Base-by-base conservation (phyloP, 2,888 invertebrate genomes). In the Hydriomena furcata region DNA sequence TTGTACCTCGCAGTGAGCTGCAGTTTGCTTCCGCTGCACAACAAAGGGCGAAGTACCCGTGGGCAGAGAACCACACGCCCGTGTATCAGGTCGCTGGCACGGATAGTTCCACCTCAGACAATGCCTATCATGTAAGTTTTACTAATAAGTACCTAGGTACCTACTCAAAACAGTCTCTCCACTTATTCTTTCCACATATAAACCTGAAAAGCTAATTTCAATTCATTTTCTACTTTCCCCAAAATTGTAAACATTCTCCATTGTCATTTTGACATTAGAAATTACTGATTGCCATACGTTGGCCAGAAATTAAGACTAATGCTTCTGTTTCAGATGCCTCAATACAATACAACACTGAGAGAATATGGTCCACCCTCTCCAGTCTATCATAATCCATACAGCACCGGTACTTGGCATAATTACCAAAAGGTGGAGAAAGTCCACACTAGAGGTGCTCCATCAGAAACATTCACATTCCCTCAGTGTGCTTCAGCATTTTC, bases 41-140 rank as follows among this genome's bases (percentile, higher is more conserved):
- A 76, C 87, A 90, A 75, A 81, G 91, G 61, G 76, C 81, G 1
- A 90, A 91, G 68, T 91, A 76, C 61, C 91, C 91, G 34, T 91
- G 91, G 91, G 76, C 79, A 32, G 91, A 89, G 37, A 84, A 87
- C 58, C 84, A 80, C 54, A 61, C 81, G 2, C 80, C 84, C 11
- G 74, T 83, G 6, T 87, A 86, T 58, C 89, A 88, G 58, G 79
- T 83, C 24, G 70, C 87, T 25, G 88, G 84, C 5, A 89, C 91
- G 1, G 91, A 91, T 41, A 91, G 91, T 60, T 91, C 91, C n/a
- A 82, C 84, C 10, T 91, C 91, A 0, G 91, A 91, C 48, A 84
- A 81, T 66, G 84, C 84, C 6, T 91, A 91, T 58, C 84, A 91
- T 65, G 91, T 90, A 70, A 60, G 80, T 68, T 35, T 10, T 21